Percentiles rank a stretch among this genome's conserved stretches.
Conservation (phyloP, 2,113 vertebrate species). For the Trinectes maculatus region DNA sequence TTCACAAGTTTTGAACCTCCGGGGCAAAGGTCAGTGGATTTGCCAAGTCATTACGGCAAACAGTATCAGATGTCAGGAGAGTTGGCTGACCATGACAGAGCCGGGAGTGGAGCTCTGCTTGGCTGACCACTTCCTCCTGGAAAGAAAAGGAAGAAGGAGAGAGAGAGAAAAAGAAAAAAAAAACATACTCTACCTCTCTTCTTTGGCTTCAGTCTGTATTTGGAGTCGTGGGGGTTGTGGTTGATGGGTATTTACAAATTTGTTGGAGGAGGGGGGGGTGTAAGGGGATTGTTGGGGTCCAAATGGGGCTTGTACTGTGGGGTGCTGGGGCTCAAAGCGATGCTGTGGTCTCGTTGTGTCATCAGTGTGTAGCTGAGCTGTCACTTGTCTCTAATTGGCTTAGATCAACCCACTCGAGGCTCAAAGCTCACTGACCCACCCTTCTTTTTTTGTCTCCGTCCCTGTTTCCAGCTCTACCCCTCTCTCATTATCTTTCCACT, state of each 20-base stretch:
- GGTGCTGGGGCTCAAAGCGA: conserved; percentile 59
- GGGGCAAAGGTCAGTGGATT: conserved; percentile 78
- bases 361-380: conserved; percentile 74
- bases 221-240: conserved; percentile 20
- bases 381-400: conserved; percentile 83
- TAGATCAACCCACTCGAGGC: conserved; percentile 68
- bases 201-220: conserved; percentile 16
- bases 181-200: conserved; percentile 16
- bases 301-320: conserved; percentile 50
- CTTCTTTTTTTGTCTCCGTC: conserved; percentile 29
- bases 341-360: conserved; percentile 79
- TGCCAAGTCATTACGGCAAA: conserved; percentile 72
- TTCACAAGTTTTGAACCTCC: conserved; percentile 78
- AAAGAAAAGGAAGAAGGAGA: conserved; percentile 25
- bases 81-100: conserved; percentile 67
- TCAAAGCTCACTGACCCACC: conserved; percentile 75
- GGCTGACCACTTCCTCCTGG: conserved; percentile 51
- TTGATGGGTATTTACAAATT: conserved; percentile 31
- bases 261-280: conserved; percentile 9
- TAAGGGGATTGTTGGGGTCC: conserved; percentile 58
- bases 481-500: conserved; percentile 39
- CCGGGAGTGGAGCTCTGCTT: conserved; percentile 28
- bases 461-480: conserved; percentile 8
- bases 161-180: conserved; percentile 8
- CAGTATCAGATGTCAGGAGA: conserved; percentile 75